A percentile compares a stretch with the other conserved stretches of the same genome.
phyloP scores from a whole-genome alignment of 2,797 vertebrate species.

The Enteromius viviparus region DNA sequence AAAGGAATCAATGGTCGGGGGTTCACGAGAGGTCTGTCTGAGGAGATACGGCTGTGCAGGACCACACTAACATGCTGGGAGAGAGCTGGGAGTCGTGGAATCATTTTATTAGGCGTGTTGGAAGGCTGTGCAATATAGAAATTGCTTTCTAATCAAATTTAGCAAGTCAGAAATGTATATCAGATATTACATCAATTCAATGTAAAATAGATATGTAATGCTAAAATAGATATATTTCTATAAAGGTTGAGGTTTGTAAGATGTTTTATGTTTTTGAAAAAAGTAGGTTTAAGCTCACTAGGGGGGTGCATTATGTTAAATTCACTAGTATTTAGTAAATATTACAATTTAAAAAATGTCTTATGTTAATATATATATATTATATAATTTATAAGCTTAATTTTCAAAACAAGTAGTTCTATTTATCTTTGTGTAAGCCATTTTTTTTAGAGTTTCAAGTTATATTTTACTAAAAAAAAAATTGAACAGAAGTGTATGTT shows the following conservation, averaged over 20 bases:
- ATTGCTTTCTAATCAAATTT: not conserved
- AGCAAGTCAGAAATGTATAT: not conserved
- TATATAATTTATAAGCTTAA: too few species aligned
- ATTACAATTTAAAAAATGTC: too few species aligned
- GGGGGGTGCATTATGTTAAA: not conserved
- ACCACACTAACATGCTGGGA: constrained; percentile 17
- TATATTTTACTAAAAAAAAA: too few species aligned
- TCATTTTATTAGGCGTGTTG: constrained; percentile 6
- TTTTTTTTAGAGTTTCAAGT: too few species aligned
- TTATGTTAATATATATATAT: not conserved
- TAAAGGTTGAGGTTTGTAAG: too few species aligned
- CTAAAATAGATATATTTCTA: too few species aligned
- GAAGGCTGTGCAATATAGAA: not conserved
- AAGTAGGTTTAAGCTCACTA: not conserved
- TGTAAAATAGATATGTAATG: too few species aligned
- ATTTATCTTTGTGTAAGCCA: too few species aligned
- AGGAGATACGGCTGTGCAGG: constrained; percentile 33
- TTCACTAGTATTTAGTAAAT: too few species aligned
- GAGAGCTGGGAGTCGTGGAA: not conserved
- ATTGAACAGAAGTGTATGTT: too few species aligned
- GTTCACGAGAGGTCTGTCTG: constrained; percentile 53
- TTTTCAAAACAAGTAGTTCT: too few species aligned
- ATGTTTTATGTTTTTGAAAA: not conserved
- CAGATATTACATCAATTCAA: not conserved
- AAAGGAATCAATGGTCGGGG: constrained; percentile 46